Conservation (phyloP, 1,140 invertebrate species). For the Delia radicum region DNA sequence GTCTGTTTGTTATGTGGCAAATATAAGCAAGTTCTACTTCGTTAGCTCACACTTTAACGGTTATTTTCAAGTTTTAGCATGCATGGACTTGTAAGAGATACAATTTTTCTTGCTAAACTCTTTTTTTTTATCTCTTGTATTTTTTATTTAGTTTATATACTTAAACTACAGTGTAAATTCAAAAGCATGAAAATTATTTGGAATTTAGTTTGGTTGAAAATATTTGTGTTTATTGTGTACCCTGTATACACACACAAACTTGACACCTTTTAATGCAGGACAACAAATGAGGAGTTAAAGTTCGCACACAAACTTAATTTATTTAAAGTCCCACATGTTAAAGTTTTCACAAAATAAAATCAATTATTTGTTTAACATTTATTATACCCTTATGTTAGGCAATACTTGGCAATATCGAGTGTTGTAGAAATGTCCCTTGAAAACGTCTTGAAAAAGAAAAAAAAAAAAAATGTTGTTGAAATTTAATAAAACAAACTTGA, state of each 20-base stretch:
- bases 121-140: neutral
- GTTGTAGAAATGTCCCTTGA: neutral
- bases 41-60: slow-evolving; percentile 13
- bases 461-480: no score
- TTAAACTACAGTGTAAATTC: neutral
- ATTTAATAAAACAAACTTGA: no score
- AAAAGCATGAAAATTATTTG: neutral
- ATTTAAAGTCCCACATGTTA: neutral
- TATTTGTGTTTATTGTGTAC: neutral
- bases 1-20: neutral
- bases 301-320: neutral
- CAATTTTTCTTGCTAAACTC: neutral
- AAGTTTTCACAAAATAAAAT: neutral
- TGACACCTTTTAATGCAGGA: neutral
- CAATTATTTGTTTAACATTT: neutral
- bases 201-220: neutral
- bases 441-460: no score
- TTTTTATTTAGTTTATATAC: neutral
- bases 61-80: neutral
- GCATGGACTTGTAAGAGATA: neutral
- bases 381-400: neutral
- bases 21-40: slow-evolving; percentile 5
- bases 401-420: neutral
- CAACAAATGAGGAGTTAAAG: neutral
- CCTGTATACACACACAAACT: neutral